Base-by-base conservation (phyloP, 2,113 vertebrate genomes). In the Leucosticte australis region DNA sequence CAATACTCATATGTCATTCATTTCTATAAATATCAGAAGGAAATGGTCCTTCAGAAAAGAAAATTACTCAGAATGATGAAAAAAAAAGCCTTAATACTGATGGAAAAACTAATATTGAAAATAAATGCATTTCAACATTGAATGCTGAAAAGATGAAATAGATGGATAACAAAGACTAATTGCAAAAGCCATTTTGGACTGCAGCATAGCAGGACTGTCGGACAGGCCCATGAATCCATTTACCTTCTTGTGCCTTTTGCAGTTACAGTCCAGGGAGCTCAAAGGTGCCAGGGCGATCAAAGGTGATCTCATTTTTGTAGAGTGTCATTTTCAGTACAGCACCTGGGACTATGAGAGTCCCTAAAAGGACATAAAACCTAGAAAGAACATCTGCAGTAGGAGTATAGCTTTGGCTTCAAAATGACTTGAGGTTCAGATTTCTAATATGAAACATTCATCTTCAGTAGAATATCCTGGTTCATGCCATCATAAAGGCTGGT, bases 1-100 rank as follows among this genome's bases (percentile, higher is more conserved):
- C 7, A 3, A 73, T 77, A 46, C 27, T 91, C 71, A 64, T 78
- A 75, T 64, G 81, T 53, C 70, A 71, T 95, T 94, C 46, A 80
- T 92, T 95, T 90, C n/a, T 52, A 94, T 44, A 56, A 47, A 26
- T 75, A 92, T 53, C 37, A 74, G 41, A 62, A 88, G 64, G 31
- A 94, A 71, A 78, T n/a, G 14, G 7, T 60, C 26, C 80, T 95
- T 96, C 89, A 94, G 76, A 92, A 88, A 35, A 88, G 17, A 88
- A 90, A 79, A 9, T 39, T 10, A 70, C 27, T 53, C 19, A 44
- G 6, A 22, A 77, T 59, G 18, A 68, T 42, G 13, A 59, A 87
- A 91, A n/a, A 52, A 80, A 52, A 33, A 60, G 10, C 33, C 35
- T 11, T 44, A 83, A 65, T 46, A 70, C 28, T 50, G 13, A 80